phyloP scores from a whole-genome alignment of 2,113 vertebrate genomes.

The Falcunculus frontatus region DNA sequence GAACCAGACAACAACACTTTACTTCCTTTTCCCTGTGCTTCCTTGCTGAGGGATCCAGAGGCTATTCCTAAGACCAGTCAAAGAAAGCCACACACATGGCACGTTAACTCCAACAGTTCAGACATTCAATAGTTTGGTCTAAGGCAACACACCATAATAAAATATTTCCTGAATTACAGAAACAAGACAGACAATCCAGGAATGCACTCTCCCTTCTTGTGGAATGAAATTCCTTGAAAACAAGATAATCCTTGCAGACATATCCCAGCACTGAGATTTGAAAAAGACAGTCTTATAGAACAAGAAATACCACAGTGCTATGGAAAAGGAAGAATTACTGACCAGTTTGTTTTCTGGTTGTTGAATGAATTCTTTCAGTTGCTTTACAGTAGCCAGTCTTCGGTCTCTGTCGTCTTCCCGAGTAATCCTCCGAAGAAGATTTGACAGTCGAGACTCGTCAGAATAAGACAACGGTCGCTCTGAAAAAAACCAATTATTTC shows the following conservation, averaged over 20 bases:
- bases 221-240: neutral
- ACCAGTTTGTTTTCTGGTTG: slow-evolving; percentile 98
- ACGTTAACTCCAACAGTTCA: neutral
- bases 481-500: slow-evolving; percentile 37
- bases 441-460: slow-evolving; percentile 98
- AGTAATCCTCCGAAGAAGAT: slow-evolving; percentile 98
- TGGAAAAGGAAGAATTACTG: slow-evolving; percentile 1
- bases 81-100: neutral
- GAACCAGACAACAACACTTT: neutral
- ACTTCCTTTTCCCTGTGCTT: neutral
- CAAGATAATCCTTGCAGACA: neutral
- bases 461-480: slow-evolving; percentile 98
- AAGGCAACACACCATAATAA: neutral
- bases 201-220: neutral
- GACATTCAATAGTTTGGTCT: neutral
- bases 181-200: neutral
- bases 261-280: neutral
- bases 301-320: neutral
- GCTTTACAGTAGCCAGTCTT: slow-evolving; percentile 96
- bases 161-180: neutral
- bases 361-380: slow-evolving; percentile 97
- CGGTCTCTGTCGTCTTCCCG: slow-evolving; percentile 99
- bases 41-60: neutral
- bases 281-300: neutral
- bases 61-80: neutral